These are phyloP conservation scores for Scalopus aquaticus DNA, from an alignment of 2,113 vertebrate species.

Conservation along the genomic window DNA sequence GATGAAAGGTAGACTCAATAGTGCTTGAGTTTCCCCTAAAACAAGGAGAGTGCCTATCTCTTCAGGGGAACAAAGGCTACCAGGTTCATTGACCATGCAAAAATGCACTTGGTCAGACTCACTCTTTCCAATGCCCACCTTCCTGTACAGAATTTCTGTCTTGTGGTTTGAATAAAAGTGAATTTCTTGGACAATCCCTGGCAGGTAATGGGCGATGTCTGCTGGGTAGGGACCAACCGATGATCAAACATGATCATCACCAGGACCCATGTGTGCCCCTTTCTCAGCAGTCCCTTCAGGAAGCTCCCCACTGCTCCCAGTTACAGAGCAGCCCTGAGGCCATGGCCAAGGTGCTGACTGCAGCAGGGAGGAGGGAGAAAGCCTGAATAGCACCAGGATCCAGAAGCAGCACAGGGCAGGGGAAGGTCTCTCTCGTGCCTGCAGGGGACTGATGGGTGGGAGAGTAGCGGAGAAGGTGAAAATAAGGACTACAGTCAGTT, in stretches of 20 bases:
- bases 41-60: background rate
- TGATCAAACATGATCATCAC: rapidly evolving
- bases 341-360: rapidly evolving
- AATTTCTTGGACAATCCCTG: background rate
- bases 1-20: background rate
- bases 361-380: background rate
- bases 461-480: background rate
- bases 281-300: background rate
- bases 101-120: too few species aligned
- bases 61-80: background rate
- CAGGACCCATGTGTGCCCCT: too few species aligned
- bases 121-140: background rate
- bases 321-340: background rate
- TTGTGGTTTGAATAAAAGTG: background rate
- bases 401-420: background rate
- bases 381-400: too few species aligned
- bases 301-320: background rate
- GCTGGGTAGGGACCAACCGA: background rate
- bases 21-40: background rate
- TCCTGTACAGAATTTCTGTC: background rate
- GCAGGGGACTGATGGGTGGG: background rate
- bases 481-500: background rate
- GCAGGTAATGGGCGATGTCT: background rate
- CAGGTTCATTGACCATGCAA: background rate
- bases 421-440: background rate